phyloP scores from a whole-genome alignment of 2,888 invertebrate species.

The Hedya salicella region DNA sequence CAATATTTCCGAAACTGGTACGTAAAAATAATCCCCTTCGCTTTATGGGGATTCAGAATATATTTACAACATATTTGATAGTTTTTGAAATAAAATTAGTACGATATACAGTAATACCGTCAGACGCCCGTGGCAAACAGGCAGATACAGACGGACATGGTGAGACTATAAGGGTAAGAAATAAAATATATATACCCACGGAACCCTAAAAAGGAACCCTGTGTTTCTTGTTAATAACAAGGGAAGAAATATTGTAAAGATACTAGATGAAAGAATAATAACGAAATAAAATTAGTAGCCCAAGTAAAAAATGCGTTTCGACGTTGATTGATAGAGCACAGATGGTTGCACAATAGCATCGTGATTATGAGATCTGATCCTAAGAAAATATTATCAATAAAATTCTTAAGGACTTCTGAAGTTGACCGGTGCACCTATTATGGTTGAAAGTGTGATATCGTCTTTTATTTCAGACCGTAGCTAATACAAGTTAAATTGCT shows the following conservation, averaged over 20 bases:
- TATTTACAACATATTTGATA: too few species aligned
- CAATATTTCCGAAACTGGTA: too few species aligned
- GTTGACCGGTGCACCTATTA: slow-evolving; percentile 7
- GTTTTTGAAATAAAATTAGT: too few species aligned
- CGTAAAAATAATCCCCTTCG: too few species aligned
- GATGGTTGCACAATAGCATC: slow-evolving; percentile 74
- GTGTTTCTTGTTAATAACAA: too few species aligned
- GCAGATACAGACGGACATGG: too few species aligned
- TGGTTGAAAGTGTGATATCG: slow-evolving; percentile 32
- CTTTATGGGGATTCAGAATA: too few species aligned
- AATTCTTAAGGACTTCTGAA: slow-evolving; percentile 27
- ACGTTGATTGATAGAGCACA: slow-evolving; percentile 72
- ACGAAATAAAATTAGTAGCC: slow-evolving; percentile 42
- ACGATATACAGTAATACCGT: too few species aligned
- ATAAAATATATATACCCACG: neutral
- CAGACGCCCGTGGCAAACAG: too few species aligned
- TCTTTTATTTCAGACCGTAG: slow-evolving; percentile 43
- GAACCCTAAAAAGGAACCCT: neutral
- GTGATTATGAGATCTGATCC: slow-evolving; percentile 65
- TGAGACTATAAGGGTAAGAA: too few species aligned
- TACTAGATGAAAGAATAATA: slow-evolving; percentile 40
- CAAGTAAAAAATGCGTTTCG: slow-evolving; percentile 45
- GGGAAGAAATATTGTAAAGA: too few species aligned
- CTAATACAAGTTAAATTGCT: slow-evolving; percentile 48
- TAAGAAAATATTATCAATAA: slow-evolving; percentile 65